Evolutionary conservation across 2,888 invertebrate species (phyloP).

Genomic region (Clivina fossor): DNA sequence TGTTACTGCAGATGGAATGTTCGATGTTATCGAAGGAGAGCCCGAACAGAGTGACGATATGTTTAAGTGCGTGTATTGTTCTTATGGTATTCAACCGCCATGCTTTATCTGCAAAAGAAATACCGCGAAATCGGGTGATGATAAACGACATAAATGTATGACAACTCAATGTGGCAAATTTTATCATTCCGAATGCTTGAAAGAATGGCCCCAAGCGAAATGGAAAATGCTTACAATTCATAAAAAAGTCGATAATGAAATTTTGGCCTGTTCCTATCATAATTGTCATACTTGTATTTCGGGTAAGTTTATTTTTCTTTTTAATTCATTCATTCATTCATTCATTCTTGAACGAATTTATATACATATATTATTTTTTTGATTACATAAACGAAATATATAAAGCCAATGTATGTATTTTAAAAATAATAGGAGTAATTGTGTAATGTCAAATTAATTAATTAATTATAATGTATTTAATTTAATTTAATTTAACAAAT

Average conservation of each 20-base stretch:
- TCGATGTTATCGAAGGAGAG: constrained; percentile 22
- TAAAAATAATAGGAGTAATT: background rate
- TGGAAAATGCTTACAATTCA: constrained; percentile 54
- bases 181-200: constrained; percentile 75
- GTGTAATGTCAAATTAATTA: background rate
- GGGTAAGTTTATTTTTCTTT: constrained; percentile 53
- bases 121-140: constrained; percentile 50
- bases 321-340: no score
- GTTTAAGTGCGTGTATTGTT: constrained; percentile 66
- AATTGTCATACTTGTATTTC: constrained; percentile 85
- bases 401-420: background rate
- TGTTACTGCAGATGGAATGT: constrained; percentile 44
- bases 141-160: constrained; percentile 63
- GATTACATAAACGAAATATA: background rate
- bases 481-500: no score
- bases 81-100: constrained; percentile 58
- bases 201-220: constrained; percentile 77
- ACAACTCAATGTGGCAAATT: constrained; percentile 69
- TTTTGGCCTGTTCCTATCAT: constrained; percentile 76
- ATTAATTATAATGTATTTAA: background rate
- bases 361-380: background rate
- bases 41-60: background rate
- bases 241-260: constrained; percentile 45
- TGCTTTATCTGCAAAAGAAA: constrained; percentile 66
- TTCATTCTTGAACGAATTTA: no score